Evolutionary conservation across 2,888 invertebrate genomes (phyloP).

Genomic region (Caenorhabditis japonica): DNA sequence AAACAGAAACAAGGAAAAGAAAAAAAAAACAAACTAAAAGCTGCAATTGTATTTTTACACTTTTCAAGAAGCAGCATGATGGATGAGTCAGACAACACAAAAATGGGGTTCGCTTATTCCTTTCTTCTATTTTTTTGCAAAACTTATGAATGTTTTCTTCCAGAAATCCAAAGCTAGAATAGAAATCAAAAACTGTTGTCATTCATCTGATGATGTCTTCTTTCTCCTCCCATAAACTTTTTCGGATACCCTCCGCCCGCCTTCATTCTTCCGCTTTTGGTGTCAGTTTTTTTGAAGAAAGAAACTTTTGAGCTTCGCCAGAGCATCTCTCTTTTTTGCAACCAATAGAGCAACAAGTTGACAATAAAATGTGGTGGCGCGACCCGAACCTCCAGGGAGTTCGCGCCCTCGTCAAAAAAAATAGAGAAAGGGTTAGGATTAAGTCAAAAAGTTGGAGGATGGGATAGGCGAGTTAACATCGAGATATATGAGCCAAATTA

Average conservation of each 20-base stretch:
- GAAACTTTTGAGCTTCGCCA: conserved; percentile 22
- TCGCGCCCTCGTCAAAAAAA: conserved; percentile 21
- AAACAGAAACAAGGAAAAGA: no score
- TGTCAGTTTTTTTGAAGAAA: conserved; percentile 36
- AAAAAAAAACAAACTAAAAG: no score
- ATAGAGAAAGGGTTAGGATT: conserved; percentile 29
- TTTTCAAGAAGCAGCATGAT: no score
- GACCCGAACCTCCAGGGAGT: conserved; percentile 41
- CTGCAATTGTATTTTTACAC: no score
- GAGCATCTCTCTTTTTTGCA: conserved; percentile 47
- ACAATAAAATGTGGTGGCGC: conserved; percentile 33
- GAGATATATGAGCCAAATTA: conserved; percentile 43
- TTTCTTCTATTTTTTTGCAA: no score
- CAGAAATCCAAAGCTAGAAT: no score
- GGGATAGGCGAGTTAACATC: conserved; percentile 10
- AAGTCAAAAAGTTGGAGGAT: conserved; percentile 18
- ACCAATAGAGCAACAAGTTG: conserved; percentile 43
- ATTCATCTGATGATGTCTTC: conserved; percentile 34
- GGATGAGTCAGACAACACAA: no score
- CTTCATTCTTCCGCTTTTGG: conserved; percentile 33
- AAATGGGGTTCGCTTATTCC: no score
- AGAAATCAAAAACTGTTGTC: no score
- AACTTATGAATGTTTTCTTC: no score
- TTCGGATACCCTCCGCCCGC: conserved; percentile 15
- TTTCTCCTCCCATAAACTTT: conserved; percentile 41